A percentile compares a stretch with the other conserved stretches of the same genome.
phyloP scores from a whole-genome alignment of 2,888 invertebrate species.

The Lissocephala sabroskyi region DNA sequence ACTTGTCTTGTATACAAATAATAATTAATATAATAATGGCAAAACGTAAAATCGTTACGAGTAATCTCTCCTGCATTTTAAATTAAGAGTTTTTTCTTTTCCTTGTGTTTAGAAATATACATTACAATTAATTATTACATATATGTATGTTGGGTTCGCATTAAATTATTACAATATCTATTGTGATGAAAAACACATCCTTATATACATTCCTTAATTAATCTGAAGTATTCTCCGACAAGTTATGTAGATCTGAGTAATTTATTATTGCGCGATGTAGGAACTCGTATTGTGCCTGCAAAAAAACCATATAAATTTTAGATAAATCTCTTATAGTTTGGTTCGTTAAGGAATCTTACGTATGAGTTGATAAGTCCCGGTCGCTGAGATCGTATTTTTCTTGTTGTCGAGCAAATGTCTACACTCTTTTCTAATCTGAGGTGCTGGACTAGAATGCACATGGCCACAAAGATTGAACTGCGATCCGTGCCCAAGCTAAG shows the following conservation, averaged over 20 bases:
- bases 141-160: slow-evolving; percentile 24
- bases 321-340: neutral
- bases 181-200: slow-evolving; percentile 13
- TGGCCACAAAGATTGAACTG: slow-evolving; percentile 90
- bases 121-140: neutral
- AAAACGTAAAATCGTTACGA: slow-evolving; percentile 33
- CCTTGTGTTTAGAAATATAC: neutral
- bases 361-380: slow-evolving; percentile 86
- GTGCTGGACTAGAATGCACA: slow-evolving; percentile 89
- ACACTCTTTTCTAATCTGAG: slow-evolving; percentile 87
- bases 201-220: slow-evolving; percentile 30
- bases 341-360: too few species aligned
- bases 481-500: slow-evolving; percentile 86
- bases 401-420: slow-evolving; percentile 87
- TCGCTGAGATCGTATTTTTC: slow-evolving; percentile 89
- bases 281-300: slow-evolving; percentile 92
- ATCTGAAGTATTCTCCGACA: slow-evolving; percentile 69
- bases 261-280: slow-evolving; percentile 92
- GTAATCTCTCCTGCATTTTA: too few species aligned
- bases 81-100: too few species aligned
- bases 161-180: slow-evolving; percentile 45
- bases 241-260: slow-evolving; percentile 89
- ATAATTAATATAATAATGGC: slow-evolving; percentile 46
- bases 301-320: slow-evolving; percentile 8
- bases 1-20: slow-evolving; percentile 47